These are phyloP conservation scores for Macrophya alboannulata DNA, from an alignment of 2,888 invertebrate genomes.

Conservation along the genomic window DNA sequence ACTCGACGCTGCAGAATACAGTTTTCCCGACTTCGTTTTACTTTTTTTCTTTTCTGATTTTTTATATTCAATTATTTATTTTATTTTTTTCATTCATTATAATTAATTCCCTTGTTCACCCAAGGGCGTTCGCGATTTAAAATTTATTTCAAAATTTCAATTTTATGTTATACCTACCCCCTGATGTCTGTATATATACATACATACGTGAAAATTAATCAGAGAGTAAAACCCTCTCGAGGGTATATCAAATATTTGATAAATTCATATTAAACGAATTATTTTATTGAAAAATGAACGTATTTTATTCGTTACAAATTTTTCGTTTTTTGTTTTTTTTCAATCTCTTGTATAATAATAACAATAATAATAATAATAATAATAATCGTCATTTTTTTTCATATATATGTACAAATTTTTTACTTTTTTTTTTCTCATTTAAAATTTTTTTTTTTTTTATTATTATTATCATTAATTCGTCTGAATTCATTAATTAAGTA, in stretches of 20 bases:
- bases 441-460: neutral
- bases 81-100: neutral
- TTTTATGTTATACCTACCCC: too few species aligned
- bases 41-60: neutral
- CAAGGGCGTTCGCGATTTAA: neutral
- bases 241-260: neutral
- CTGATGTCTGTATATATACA: too few species aligned
- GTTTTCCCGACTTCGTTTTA: neutral
- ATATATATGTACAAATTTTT: neutral
- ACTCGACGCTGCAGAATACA: neutral
- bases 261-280: neutral
- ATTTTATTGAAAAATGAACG: neutral
- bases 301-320: neutral
- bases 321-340: neutral
- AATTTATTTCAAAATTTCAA: neutral
- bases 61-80: neutral
- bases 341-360: slow-evolving; percentile 5
- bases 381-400: neutral
- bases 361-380: neutral
- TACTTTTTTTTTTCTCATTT: neutral
- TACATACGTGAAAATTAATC: neutral
- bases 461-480: too few species aligned
- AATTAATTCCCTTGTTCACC: neutral
- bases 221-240: neutral
- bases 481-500: too few species aligned